Base-by-base conservation (phyloP, 2,888 invertebrate genomes). In the Mythimna lalbum region DNA sequence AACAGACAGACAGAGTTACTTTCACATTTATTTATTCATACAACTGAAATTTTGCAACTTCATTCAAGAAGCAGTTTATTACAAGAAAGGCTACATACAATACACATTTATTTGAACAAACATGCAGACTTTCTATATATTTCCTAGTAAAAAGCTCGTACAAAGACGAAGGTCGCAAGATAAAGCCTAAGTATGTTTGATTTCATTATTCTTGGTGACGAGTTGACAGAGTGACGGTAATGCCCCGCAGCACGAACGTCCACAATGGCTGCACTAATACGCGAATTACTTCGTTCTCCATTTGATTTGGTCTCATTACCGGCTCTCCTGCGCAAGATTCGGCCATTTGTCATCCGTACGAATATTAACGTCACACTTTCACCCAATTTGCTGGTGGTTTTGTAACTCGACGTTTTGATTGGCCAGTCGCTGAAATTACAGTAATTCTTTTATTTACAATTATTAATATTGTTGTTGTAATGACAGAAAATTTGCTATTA, bases 341-440 rank as follows among this genome's bases (percentile, higher is more conserved):
- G 89, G 88, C 89, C 92, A 94, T 95, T 95, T 94, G 94, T 95
- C 95, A 95, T 93, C 86, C 91, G 91, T 90, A 90, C 87, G 89
- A 91, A 92, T 90, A 94, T 94, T 93, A 93, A 87, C 89, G 94
- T 94, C 93, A 93, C 92, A 95, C 95, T 95, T 95, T 95, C 94
- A 89, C 94, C 93, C 88, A 93, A 93, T 94, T 93, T 92, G 87
- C 87, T 89, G 86, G 90, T 86, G 88, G 91, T 93, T 90, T 92
- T 90, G 90, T 90, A 90, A 91, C 84, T 83, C 89, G 93, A 94
- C 92, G 87, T 84, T 91, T 90, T 93, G 92, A 91, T 91, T 91
- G 89, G 82, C 80, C 83, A 76, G 84, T 81, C 84, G 84, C 86
- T 87, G 84, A 87, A 90, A 91, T 92, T 89, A 87, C 89, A 80